Evolutionary conservation across 2,797 vertebrate genomes (phyloP).

Genomic region (Pseudochirops corinnae): DNA sequence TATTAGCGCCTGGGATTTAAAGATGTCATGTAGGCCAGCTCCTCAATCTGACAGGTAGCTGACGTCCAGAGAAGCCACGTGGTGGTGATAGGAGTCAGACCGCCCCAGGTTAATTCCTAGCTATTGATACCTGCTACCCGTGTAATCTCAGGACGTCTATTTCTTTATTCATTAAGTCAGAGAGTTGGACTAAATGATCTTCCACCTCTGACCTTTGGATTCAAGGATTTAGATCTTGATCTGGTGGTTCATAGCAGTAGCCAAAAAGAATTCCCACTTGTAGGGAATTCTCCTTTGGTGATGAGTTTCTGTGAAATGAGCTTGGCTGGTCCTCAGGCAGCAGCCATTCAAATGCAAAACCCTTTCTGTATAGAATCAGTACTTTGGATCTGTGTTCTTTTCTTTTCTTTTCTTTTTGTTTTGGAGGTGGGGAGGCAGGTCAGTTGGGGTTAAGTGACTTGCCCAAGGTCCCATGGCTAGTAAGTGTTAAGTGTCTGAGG

Average conservation of each 20-base stretch:
- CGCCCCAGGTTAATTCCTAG: not conserved
- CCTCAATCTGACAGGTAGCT: not conserved
- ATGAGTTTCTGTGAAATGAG: not conserved
- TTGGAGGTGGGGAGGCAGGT: too few species aligned
- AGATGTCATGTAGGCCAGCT: not conserved
- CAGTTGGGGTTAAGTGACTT: too few species aligned
- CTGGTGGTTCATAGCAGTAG: not conserved
- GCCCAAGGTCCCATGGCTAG: too few species aligned
- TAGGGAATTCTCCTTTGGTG: not conserved
- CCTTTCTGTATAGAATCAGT: not conserved
- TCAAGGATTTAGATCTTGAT: not conserved
- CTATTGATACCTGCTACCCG: not conserved
- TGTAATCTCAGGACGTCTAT: not conserved
- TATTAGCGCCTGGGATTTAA: not conserved
- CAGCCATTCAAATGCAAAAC: not conserved
- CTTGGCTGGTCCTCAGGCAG: not conserved
- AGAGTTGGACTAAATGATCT: not conserved
- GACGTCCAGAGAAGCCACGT: not conserved
- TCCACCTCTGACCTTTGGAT: not conserved
- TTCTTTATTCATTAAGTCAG: not conserved
- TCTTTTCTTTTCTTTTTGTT: too few species aligned
- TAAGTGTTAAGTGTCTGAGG: too few species aligned
- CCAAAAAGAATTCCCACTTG: not conserved
- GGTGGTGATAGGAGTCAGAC: not conserved
- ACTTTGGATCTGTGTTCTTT: not conserved